Evolutionary conservation across 2,797 vertebrate species (phyloP).

Genomic region (Megaceryle alcyon): DNA sequence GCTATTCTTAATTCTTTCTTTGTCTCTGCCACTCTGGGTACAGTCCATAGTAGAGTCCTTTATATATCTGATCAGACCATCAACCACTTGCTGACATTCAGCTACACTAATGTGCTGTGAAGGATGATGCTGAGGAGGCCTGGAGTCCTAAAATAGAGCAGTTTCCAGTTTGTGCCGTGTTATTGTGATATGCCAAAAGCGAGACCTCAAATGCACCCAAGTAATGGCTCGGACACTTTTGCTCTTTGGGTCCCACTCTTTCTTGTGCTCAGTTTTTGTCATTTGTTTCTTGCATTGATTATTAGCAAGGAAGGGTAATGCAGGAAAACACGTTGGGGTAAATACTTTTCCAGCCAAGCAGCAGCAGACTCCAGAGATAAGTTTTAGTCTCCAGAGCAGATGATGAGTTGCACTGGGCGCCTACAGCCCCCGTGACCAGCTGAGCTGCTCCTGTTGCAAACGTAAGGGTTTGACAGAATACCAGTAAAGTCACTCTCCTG

Average conservation of each 20-base stretch:
- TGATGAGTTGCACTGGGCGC: background rate
- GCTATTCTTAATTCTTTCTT: background rate
- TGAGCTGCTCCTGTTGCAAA: background rate
- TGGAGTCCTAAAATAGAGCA: background rate
- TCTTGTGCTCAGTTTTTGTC: background rate
- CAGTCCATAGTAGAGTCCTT: background rate
- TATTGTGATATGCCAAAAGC: background rate
- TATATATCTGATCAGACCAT: background rate
- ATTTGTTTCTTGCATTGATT: background rate
- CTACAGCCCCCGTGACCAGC: background rate
- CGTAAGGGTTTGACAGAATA: background rate
- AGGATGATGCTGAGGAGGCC: background rate
- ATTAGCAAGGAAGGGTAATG: background rate
- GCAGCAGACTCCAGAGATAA: background rate
- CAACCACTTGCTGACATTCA: background rate
- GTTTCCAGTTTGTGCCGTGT: background rate
- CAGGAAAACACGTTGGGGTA: background rate
- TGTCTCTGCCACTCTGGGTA: background rate
- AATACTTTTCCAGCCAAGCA: background rate
- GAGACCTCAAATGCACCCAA: background rate
- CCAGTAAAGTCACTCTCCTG: background rate
- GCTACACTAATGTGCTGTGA: background rate
- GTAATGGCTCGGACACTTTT: background rate
- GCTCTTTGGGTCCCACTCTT: fast-evolving
- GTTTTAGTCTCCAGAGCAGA: background rate